These are phyloP conservation scores for Leguminivora glycinivorella DNA, from an alignment of 1,140 invertebrate genomes.

Conservation along the genomic window DNA sequence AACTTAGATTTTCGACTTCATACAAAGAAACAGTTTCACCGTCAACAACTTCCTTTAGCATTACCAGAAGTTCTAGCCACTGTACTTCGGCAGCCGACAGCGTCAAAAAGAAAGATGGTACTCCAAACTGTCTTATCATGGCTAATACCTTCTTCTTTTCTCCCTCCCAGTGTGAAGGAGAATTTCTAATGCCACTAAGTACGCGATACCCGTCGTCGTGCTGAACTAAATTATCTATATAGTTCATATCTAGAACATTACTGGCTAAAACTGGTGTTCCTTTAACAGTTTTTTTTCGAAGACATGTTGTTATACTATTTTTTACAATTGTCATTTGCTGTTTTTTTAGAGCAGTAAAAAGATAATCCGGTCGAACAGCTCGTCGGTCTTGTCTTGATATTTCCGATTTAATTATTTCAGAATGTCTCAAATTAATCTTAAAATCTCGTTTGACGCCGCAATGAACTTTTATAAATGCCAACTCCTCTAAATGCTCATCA, in stretches of 20 bases:
- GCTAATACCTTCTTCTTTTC: conserved; percentile 19
- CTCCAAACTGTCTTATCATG: conserved; percentile 22
- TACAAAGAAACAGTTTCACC: neutral
- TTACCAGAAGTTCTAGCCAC: neutral
- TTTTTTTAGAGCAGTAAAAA: conserved; percentile 27
- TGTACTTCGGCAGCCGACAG: conserved; percentile 20
- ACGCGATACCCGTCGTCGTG: conserved; percentile 17
- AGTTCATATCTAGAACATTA: neutral
- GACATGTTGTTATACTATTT: no score
- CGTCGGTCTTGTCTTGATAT: neutral
- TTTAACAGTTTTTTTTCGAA: conserved; percentile 13
- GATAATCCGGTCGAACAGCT: conserved; percentile 15
- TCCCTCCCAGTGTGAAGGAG: conserved; percentile 19
- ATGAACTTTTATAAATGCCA: conserved; percentile 25
- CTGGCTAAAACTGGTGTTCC: neutral
- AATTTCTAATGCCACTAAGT: conserved; percentile 21
- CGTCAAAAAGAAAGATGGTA: conserved; percentile 12
- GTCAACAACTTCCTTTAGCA: neutral
- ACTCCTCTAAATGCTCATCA: conserved; percentile 10
- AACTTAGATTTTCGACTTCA: neutral
- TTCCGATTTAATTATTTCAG: conserved; percentile 18
- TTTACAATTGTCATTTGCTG: neutral
- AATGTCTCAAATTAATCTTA: conserved; percentile 1
- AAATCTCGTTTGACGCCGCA: neutral
- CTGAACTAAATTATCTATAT: conserved; percentile 16